Base-by-base conservation (phyloP, 2,113 vertebrate genomes). In the Otolemur garnettii region DNA sequence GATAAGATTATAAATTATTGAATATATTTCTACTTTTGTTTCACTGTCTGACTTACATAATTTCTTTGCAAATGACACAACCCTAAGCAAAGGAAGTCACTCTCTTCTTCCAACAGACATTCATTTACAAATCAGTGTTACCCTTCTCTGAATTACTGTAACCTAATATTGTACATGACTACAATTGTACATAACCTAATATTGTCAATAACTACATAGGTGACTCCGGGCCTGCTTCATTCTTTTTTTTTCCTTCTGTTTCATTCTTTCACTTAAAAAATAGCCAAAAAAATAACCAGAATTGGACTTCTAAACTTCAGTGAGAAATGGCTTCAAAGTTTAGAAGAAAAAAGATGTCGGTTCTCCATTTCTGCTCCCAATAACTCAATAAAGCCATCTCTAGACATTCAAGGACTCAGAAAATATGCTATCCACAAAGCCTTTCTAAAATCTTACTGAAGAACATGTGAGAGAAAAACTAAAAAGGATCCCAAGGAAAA, bases 381-480 rank as follows among this genome's bases (percentile, higher is more conserved):
- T 78, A 94, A 89, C 38, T 74, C 55, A 87, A 30, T n/a, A 78
- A 95, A 87, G 55, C 28, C 74, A 88, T 68, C 82, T 87, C 79
- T 10, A 92, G 87, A 85, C 80, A 84, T 14, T 77, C 74, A 86
- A 81, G 69, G 28, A 68, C 45, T 95, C 87, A 64, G 28, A 96
- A 84, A 83, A 83, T n/a, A 30, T 87, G 66, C 53, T 72, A 53
- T 72, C 55, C 64, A 75, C 62, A 57, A 74, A 95, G 38, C 21
- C 24, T 93, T 88, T 19, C 18, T 78, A 60, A 93, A 96, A 57
- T 60, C 7, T 38, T 79, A 69, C 62, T 95, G 66, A 55, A 80
- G 45, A 75, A 12, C 74, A 21, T 59, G 45, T 91, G 42, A 86
- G 86, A 95, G 42, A 85, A 82, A 96, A 96, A 89, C 83, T 72